Base-by-base conservation (phyloP, 2,113 vertebrate species). In the Protomyctophum bolini region DNA sequence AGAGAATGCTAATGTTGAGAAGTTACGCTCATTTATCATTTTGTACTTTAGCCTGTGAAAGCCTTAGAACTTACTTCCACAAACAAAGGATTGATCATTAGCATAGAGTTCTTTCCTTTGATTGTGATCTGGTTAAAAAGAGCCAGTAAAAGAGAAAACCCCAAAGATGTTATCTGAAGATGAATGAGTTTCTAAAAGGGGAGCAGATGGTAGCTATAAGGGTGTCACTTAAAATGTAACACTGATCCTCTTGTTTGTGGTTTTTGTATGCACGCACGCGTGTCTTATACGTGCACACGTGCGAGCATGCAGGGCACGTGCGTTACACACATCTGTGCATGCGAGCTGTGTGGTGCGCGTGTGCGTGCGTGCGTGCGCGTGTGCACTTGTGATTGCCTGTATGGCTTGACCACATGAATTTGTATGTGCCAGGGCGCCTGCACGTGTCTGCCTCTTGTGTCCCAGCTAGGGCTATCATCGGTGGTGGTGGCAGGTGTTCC, bases 401-500 rank as follows among this genome's bases (percentile, higher is more conserved):
- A 68, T 45, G 72, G 50, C 64, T 71, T 48, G 75, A 29, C 58
- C 52, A 54, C 70, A 77, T 79, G 80, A 76, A 85, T 86, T 68
- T 81, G 79, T 88, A 77, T 85, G 73, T 77, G 76, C 80, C 80
- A 76, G 79, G 75, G 81, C 75, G 76, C 77, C 72, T 75, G 79
- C 84, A 86, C 81, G 81, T 86, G 80, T 70, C 77, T 21, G 49
- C 58, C 66, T 58, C 46, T 62, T 62, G 60, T 62, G 60, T 83
- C 81, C 33, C 75, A 75, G 66, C 49, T 60, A 51, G 8, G 8
- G 76, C 83, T 85, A 86, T 88, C 88, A 68, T 86, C 86, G 57
- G 86, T 78, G 58, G 86, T 78, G 58, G 91, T 88, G 90, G 92
- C 93, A 94, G 93, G 92, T 94, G 93, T 91, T 92, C 88, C 86